phyloP scores from a whole-genome alignment of 2,888 invertebrate genomes.

The Mythimna lalbum region DNA sequence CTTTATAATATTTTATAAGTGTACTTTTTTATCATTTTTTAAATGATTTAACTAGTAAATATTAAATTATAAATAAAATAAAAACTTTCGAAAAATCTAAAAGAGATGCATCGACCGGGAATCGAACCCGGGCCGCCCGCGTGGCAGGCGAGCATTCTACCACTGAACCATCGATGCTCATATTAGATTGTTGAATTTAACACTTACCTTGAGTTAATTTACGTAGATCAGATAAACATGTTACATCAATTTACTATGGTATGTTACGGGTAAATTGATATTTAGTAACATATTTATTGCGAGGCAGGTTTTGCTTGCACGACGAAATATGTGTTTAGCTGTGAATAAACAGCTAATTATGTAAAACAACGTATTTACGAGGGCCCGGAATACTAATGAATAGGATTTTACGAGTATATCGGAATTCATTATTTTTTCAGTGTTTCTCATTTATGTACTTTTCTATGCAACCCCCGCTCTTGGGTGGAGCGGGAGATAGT shows the following conservation, averaged over 20 bases:
- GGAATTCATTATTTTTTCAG: slow-evolving; percentile 45
- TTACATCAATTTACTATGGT: too few species aligned
- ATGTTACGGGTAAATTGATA: slow-evolving; percentile 17
- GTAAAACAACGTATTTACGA: slow-evolving; percentile 57
- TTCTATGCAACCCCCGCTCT: too few species aligned
- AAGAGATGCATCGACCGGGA: slow-evolving; percentile 81
- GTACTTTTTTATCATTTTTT: too few species aligned
- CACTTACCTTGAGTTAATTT: slow-evolving; percentile 7
- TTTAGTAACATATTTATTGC: slow-evolving; percentile 35
- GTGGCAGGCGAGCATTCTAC: slow-evolving; percentile 90
- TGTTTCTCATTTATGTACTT: slow-evolving; percentile 36
- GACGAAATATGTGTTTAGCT: slow-evolving; percentile 58
- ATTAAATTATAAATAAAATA: background rate
- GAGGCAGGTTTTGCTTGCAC: slow-evolving; percentile 33
- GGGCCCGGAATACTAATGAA: slow-evolving; percentile 39
- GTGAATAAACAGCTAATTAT: slow-evolving; percentile 59
- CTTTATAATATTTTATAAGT: too few species aligned
- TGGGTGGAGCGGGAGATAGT: too few species aligned
- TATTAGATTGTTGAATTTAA: fast-evolving
- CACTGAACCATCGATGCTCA: slow-evolving; percentile 89
- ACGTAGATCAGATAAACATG: background rate
- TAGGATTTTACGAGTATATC: slow-evolving; percentile 53
- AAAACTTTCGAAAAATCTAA: background rate
- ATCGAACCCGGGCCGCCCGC: slow-evolving; percentile 86
- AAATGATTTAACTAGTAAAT: background rate